A percentile compares a stretch with the other conserved stretches of the same genome.
phyloP scores from a whole-genome alignment of 1,140 invertebrate species.

The Copidosoma floridanum region DNA sequence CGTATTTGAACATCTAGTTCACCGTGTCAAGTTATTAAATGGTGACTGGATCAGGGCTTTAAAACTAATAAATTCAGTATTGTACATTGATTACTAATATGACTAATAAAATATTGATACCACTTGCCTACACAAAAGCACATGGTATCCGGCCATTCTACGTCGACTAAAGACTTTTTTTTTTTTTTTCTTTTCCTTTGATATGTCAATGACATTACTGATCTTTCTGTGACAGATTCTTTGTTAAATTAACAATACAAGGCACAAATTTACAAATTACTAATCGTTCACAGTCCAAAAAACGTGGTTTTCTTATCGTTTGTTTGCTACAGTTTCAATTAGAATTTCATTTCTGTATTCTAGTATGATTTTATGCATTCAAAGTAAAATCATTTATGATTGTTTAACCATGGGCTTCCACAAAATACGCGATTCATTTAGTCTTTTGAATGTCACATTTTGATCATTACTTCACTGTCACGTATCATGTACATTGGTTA shows the following conservation, averaged over 20 bases:
- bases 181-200: too few relatives aligned
- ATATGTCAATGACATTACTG: background rate
- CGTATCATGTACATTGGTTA: background rate
- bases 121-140: background rate
- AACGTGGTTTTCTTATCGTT: background rate
- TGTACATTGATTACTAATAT: constrained; percentile 45
- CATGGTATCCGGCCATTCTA: background rate
- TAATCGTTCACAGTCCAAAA: background rate
- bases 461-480: background rate
- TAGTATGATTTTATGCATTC: background rate
- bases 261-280: background rate
- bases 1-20: constrained; percentile 31
- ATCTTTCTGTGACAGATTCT: constrained; percentile 1
- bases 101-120: constrained; percentile 34
- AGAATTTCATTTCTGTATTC: background rate
- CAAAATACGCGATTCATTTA: background rate
- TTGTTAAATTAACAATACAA: constrained; percentile 2
- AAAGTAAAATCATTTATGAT: background rate
- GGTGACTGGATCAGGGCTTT: constrained; percentile 44
- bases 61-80: constrained; percentile 40
- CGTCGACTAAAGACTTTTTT: background rate
- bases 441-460: constrained; percentile 1
- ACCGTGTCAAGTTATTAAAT: constrained; percentile 27
- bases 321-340: background rate
- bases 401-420: constrained; percentile 10